Evolutionary conservation across 2,113 vertebrate species (phyloP), one percentile per base, ranked within the genome.

Genomic region (Rynchops niger): DNA sequence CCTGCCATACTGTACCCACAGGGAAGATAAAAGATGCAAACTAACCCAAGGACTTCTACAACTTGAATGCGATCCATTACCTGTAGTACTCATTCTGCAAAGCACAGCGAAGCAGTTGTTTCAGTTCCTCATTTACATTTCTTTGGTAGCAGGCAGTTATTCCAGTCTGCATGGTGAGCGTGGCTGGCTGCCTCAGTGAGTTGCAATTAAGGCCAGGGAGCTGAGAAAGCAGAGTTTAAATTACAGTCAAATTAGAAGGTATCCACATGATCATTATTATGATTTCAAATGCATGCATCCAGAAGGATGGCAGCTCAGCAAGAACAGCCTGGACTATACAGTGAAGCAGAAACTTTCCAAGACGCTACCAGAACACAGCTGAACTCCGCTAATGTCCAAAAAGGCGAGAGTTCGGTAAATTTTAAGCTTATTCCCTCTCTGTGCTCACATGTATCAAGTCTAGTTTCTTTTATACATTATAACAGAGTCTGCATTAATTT

Each of bases 211-310:
- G 59, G 82, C 36, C 80, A 29, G 72, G 61, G 88, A 96, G 90
- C 89, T 90, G 96, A 97, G 95, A 93, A 93, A 96, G 93, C 91
- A 90, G 87, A 56, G 91, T 95, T 97, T 95, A 95, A 97, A 93
- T 94, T 94, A 77, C 71, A 95, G 91, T 86, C 86, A 88, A 65
- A 97, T 94, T 89, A 96, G 95, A 93, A 95, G 89, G 86, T 74
- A 71, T 83, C 74, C 93, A 88, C 92, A 93, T 73, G 94, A 87
- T 95, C 91, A 81, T 96, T 93, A 93, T 87, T 83, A 22, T 92
- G 93, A 92, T 97, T 96, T 78, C 63, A 83, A 90, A 95, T 61
- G 84, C 85, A 49, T 66, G 82, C 91, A 92, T 84, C 93, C 86
- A 94, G 84, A 82, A 95, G 91, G 88, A 82, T 87, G 83, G 93